phyloP scores from a whole-genome alignment of 64 coral and sea anemone genomes.

The Platygyra sinensis region DNA sequence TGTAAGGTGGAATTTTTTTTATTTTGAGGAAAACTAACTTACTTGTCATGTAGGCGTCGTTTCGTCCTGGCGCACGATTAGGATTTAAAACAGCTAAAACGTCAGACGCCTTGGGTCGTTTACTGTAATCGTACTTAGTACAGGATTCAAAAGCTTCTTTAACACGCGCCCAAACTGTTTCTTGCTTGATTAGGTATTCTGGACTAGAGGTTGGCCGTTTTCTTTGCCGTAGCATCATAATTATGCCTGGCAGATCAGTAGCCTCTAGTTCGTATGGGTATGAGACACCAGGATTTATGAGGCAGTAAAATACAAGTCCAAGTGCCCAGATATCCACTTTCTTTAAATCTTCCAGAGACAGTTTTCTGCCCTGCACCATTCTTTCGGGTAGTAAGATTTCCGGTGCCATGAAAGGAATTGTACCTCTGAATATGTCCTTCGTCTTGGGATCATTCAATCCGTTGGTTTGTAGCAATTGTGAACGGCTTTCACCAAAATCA shows the following conservation, averaged over 20 bases:
- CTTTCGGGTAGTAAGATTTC: constrained; percentile 32
- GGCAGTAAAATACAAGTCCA: constrained; percentile 62
- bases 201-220: constrained; percentile 1
- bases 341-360: constrained; percentile 72
- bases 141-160: constrained; percentile 40
- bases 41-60: not conserved
- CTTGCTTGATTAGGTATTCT: constrained; percentile 36
- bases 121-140: constrained; percentile 9
- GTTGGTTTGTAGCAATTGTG: constrained; percentile 48
- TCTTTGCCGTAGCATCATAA: not conserved
- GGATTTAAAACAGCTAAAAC: not conserved
- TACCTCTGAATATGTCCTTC: constrained; percentile 38
- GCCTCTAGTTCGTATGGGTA: constrained; percentile 59
- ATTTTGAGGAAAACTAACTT: not conserved
- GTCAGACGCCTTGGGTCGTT: constrained; percentile 31
- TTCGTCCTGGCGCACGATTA: not conserved
- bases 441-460: constrained; percentile 28
- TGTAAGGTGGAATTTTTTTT: not conserved
- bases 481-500: constrained; percentile 79
- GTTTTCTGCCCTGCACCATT: not conserved
- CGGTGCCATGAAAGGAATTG: constrained; percentile 57
- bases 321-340: constrained; percentile 65
- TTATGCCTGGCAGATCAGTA: not conserved
- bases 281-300: constrained; percentile 59
- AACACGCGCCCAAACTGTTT: constrained; percentile 35